Conservation (phyloP, 2,888 invertebrate genomes). For the Chaitophorus viminalis region DNA sequence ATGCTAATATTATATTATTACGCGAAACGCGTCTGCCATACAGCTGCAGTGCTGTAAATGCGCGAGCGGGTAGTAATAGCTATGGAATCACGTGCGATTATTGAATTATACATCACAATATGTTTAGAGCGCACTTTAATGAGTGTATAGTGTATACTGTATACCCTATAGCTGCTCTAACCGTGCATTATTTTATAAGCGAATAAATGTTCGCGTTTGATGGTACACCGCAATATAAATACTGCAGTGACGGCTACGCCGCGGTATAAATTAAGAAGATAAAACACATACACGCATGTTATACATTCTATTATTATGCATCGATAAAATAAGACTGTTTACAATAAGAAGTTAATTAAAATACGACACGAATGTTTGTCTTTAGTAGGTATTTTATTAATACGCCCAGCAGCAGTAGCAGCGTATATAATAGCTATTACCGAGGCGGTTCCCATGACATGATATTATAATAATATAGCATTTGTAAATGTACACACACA, state of each 20-base stretch:
- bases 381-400: not conserved
- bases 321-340: constrained; percentile 22
- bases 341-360: constrained; percentile 39
- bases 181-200: not conserved
- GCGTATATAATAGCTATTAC: not conserved
- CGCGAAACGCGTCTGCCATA: not conserved
- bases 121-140: constrained; percentile 1
- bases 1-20: too few relatives aligned
- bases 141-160: too few relatives aligned
- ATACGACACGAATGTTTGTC: constrained; percentile 40
- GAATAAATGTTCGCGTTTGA: constrained; percentile 21
- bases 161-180: too few relatives aligned
- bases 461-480: not conserved
- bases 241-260: too few relatives aligned
- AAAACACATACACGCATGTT: not conserved
- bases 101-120: not conserved
- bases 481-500: not conserved
- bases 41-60: not conserved
- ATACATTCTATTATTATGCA: too few relatives aligned
- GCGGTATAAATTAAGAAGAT: not conserved
- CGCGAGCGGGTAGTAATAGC: not conserved
- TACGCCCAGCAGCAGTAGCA: not conserved
- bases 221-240: not conserved
- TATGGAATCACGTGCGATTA: constrained; percentile 13
- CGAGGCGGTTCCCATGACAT: not conserved